Percentiles rank a stretch among this genome's conserved stretches.
These are phyloP conservation scores for human DNA, from an alignment of 2,113 vertebrate genomes.

Conservation along the genomic window DNA sequence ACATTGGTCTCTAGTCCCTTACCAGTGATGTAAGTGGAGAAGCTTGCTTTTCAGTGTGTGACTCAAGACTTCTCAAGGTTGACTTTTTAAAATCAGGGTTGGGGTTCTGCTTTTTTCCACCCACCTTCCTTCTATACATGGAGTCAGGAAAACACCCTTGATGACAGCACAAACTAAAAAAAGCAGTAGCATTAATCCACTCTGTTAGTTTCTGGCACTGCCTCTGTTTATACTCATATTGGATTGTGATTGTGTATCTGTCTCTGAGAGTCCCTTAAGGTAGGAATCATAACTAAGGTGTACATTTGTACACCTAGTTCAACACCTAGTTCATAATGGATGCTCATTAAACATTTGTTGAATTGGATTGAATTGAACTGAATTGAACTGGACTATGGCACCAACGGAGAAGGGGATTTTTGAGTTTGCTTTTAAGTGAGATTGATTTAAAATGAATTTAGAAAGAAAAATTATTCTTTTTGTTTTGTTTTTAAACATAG, in stretches of 20 bases:
- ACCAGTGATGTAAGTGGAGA: background rate
- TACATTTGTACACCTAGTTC: background rate
- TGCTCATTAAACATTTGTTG: background rate
- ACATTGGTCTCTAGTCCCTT: background rate
- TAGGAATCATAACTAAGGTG: background rate
- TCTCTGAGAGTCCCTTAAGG: background rate
- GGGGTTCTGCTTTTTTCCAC: background rate
- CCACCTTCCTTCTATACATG: background rate
- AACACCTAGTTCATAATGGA: background rate
- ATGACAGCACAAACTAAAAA: background rate
- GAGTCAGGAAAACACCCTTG: background rate
- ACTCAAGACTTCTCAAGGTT: background rate
- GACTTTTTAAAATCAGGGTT: background rate
- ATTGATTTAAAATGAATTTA: constrained; percentile 53
- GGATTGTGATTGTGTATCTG: background rate
- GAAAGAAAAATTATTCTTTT: constrained; percentile 56
- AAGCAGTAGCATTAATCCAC: background rate
- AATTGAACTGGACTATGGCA: background rate
- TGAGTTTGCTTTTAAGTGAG: constrained; percentile 47
- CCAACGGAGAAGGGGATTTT: background rate
- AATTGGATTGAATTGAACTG: background rate
- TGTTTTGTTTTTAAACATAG: constrained; percentile 54
- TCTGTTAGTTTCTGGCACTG: background rate
- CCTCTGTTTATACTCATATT: background rate
- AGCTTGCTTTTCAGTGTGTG: background rate